phyloP scores from a whole-genome alignment of 1,140 invertebrate species.

The Ditylenchus dipsaci region DNA sequence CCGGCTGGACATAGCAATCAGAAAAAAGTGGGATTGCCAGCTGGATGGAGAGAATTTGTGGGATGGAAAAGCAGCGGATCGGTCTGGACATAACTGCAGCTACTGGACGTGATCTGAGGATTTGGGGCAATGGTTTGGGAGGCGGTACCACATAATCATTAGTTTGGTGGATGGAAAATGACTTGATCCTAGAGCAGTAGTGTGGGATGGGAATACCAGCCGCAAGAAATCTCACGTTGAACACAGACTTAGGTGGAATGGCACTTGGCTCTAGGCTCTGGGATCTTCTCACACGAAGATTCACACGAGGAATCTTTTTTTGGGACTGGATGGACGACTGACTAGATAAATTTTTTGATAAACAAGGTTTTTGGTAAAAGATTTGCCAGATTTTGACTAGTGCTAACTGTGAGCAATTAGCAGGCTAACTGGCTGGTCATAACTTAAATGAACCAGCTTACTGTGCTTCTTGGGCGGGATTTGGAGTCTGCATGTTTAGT shows the following conservation, averaged over 20 bases:
- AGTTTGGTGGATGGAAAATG: neutral
- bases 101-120: neutral
- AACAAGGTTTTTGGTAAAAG: too few relatives aligned
- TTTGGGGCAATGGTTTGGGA: neutral
- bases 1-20: neutral
- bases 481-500: too few relatives aligned
- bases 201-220: neutral
- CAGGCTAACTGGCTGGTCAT: too few relatives aligned
- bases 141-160: conserved; percentile 2
- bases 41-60: neutral
- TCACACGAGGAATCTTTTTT: neutral
- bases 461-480: too few relatives aligned
- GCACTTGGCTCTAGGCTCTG: neutral
- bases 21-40: neutral
- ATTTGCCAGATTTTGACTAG: too few relatives aligned
- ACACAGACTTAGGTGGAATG: neutral
- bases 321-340: neutral
- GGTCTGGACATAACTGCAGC: neutral
- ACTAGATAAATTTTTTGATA: too few relatives aligned
- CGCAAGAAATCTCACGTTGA: neutral
- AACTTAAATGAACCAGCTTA: too few relatives aligned
- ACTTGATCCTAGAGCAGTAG: neutral
- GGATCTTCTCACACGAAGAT: conserved; percentile 6
- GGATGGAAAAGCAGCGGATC: neutral
- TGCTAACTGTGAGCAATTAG: too few relatives aligned